Evolutionary conservation across 2,113 vertebrate species (phyloP), one percentile per base, ranked within the genome.

Genomic region (Pyxicephalus adspersus): DNA sequence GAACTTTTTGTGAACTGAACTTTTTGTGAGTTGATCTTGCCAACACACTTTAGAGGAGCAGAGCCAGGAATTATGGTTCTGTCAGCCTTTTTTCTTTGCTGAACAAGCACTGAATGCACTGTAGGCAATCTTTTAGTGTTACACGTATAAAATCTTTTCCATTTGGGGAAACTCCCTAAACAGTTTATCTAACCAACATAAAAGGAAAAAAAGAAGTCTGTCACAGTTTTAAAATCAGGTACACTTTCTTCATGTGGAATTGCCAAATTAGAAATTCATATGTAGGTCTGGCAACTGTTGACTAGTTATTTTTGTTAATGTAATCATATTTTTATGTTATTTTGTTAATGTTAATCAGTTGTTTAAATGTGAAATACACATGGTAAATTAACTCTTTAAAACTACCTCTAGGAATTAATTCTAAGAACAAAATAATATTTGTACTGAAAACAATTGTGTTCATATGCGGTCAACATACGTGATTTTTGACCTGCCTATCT

Each of bases 71-170:
- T 57, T 54, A 15, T 57, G 52, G 52, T 6, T 22, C 26, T 54
- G 31, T 52, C 26, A 31, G 28, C 25, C 26, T 31, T 57, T 73
- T 58, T 55, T 73, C 28, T 23, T 73, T 73, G 70, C 26, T 73
- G 51, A 73, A 28, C 70, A 73, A 73, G 70, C 55, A 23, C 23
- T 52, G 6, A 17, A 52, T 20, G 31, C 70, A 73, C 20, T 15
- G 31, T 26, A 57, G 26, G 26, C 28, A 29, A 73, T 57, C 22
- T 31, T 28, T 11, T 20, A 31, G 22, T 31, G 26, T 28, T 31
- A 73, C 52, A 73, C 29, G 55, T 57, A 9, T 57, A 19, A 57
- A 73, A 73, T 73, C 50, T 73, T 8, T 57, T 15, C 52, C 52
- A 73, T 26, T 28, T 34, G 70, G 52, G 18, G 29, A 54, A 57